Evolutionary conservation across 2,888 invertebrate species (phyloP).

Genomic region (Mamestra brassicae): DNA sequence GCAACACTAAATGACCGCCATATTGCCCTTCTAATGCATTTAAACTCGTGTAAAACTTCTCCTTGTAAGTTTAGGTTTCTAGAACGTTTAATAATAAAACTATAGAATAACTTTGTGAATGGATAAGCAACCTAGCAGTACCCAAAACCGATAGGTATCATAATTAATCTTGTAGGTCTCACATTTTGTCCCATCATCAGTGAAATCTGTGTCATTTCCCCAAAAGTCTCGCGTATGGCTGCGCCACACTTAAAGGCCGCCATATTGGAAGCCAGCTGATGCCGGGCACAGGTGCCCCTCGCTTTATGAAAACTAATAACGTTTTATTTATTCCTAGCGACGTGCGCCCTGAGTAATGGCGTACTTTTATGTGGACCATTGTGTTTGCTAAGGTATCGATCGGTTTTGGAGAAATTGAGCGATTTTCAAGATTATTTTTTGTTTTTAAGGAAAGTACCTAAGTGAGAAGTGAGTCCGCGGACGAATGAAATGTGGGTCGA

Average conservation of each 20-base stretch:
- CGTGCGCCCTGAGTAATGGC: constrained; percentile 45
- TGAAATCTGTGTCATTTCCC: background rate
- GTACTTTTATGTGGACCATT: constrained; percentile 46
- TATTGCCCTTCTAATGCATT: too few relatives aligned
- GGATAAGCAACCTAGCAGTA: too few relatives aligned
- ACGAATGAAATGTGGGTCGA: too few relatives aligned
- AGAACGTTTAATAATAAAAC: too few relatives aligned
- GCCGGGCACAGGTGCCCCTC: constrained; percentile 65
- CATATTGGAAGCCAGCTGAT: constrained; percentile 73
- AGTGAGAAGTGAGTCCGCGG: too few relatives aligned
- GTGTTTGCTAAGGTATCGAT: constrained; percentile 27
- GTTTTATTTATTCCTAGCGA: constrained; percentile 69
- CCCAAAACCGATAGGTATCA: background rate
- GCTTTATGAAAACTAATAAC: constrained; percentile 73
- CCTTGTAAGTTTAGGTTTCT: too few relatives aligned
- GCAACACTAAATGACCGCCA: too few relatives aligned
- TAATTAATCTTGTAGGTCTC: background rate
- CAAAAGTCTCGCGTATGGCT: constrained; percentile 12
- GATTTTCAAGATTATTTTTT: background rate
- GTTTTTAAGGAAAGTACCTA: background rate
- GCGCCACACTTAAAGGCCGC: constrained; percentile 16
- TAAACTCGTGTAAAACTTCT: too few relatives aligned
- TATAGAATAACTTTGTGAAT: too few relatives aligned
- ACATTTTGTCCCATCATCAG: background rate
- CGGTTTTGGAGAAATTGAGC: background rate